Evolutionary conservation across 2,113 vertebrate genomes (phyloP).

Genomic region (Dicrurus megarhynchus): DNA sequence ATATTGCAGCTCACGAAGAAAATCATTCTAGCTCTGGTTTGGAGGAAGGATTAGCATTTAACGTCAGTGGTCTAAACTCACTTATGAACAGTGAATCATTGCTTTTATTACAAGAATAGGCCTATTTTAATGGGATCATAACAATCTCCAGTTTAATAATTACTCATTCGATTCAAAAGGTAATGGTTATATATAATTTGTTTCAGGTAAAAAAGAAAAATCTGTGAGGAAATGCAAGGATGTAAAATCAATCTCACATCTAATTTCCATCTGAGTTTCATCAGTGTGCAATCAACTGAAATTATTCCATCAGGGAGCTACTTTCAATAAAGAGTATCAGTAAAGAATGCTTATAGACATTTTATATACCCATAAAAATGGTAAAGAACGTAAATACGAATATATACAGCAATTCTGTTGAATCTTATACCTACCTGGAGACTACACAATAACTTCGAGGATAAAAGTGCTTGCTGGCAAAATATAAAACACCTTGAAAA

Average conservation of each 20-base stretch:
- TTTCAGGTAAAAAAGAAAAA: background rate
- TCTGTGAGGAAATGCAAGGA: background rate
- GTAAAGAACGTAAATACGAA: background rate
- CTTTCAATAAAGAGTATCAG: background rate
- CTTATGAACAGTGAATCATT: constrained; percentile 28
- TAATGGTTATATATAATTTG: background rate
- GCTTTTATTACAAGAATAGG: background rate
- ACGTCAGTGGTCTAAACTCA: background rate
- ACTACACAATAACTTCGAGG: background rate
- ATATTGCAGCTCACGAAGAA: background rate
- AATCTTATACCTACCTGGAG: background rate
- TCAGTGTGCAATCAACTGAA: background rate
- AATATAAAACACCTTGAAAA: background rate
- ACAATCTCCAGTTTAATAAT: constrained; percentile 29
- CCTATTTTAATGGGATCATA: constrained; percentile 7
- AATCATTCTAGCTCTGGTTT: background rate
- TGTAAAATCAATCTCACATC: background rate
- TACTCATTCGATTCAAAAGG: constrained; percentile 12
- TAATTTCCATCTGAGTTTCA: background rate
- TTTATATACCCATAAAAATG: background rate
- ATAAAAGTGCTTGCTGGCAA: background rate
- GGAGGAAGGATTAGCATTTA: background rate
- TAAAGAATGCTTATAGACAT: background rate
- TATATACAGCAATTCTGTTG: background rate
- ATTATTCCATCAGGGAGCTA: background rate